phyloP scores from a whole-genome alignment of 30 jellyfish, hydroid and myxozoan species.

The Aurelia coerulea region DNA sequence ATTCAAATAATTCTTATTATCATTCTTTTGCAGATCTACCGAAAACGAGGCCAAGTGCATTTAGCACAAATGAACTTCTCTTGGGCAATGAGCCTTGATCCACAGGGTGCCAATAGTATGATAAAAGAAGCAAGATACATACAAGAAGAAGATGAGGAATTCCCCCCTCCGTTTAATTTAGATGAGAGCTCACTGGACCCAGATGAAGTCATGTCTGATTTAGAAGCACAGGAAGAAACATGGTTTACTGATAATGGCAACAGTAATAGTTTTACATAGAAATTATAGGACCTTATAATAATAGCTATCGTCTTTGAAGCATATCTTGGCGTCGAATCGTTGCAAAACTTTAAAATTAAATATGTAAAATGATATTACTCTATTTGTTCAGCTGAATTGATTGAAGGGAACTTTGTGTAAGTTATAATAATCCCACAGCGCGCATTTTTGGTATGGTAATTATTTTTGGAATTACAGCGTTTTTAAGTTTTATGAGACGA shows the following conservation, averaged over 20 bases:
- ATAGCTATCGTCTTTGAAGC: no score
- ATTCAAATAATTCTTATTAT: no score
- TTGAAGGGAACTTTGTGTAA: no score
- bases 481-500: no score
- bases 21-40: constrained; percentile 57
- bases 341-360: no score
- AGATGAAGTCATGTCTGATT: constrained; percentile 65
- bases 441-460: no score
- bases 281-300: no score
- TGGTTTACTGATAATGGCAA: constrained; percentile 38
- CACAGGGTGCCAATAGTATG: constrained; percentile 92
- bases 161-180: constrained; percentile 44
- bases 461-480: no score
- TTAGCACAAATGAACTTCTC: constrained; percentile 92
- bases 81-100: constrained; percentile 95
- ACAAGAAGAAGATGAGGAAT: constrained; percentile 62
- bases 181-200: constrained; percentile 38
- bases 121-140: constrained; percentile 88
- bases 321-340: no score
- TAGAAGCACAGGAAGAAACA: constrained; percentile 39
- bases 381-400: no score
- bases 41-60: constrained; percentile 75
- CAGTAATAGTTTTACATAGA: constrained; percentile 27
- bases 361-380: no score
- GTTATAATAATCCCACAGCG: no score